Conservation (phyloP, 1,140 invertebrate species). For the Drosophila ogumai region DNA sequence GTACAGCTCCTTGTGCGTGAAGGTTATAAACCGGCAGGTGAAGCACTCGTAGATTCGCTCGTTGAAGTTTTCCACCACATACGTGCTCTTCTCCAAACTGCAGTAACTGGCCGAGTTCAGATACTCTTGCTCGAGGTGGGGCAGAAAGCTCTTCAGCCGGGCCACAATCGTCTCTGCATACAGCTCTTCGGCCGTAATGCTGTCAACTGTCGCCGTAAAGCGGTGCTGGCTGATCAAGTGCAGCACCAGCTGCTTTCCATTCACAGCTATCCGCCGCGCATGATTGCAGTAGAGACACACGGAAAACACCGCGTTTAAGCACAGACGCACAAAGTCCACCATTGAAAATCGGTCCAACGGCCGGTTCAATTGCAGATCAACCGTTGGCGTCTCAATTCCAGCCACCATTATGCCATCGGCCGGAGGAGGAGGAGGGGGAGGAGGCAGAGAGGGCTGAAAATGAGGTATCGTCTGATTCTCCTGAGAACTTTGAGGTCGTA, state of each 20-base stretch:
- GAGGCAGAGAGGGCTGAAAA: neutral
- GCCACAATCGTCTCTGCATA: slow-evolving; percentile 90
- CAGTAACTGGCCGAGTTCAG: slow-evolving; percentile 91
- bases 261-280: slow-evolving; percentile 92
- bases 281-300: slow-evolving; percentile 93
- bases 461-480: neutral
- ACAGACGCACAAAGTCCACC: slow-evolving; percentile 89
- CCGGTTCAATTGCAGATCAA: slow-evolving; percentile 90
- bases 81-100: slow-evolving; percentile 84
- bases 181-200: slow-evolving; percentile 89
- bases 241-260: slow-evolving; percentile 91
- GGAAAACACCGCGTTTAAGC: slow-evolving; percentile 88
- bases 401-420: slow-evolving; percentile 85
- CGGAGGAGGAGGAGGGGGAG: slow-evolving; percentile 7
- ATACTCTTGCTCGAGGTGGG: slow-evolving; percentile 87
- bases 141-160: slow-evolving; percentile 88
- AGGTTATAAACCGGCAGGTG: slow-evolving; percentile 91
- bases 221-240: slow-evolving; percentile 92
- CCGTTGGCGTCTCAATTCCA: slow-evolving; percentile 87
- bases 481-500: neutral
- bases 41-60: slow-evolving; percentile 92
- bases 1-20: slow-evolving; percentile 92
- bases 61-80: slow-evolving; percentile 54
- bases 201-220: slow-evolving; percentile 90
- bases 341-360: slow-evolving; percentile 90